phyloP scores from a whole-genome alignment of 2,888 invertebrate species.

The Eupithecia insigniata region DNA sequence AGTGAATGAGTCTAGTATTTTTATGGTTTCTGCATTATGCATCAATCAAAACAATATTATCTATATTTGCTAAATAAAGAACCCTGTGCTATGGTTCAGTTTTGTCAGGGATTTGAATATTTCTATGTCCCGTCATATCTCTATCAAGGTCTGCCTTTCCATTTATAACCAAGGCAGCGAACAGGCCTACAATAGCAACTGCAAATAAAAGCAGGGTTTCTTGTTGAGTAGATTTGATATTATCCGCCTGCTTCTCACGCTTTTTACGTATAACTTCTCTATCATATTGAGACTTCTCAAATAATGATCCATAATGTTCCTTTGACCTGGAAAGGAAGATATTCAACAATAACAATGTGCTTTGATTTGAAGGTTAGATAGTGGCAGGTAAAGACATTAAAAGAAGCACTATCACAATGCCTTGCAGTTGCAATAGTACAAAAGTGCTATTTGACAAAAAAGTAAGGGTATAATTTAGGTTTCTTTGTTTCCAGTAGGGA shows the following conservation, averaged over 20 bases:
- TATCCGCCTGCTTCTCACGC: conserved; percentile 46
- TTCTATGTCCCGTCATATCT: conserved; percentile 40
- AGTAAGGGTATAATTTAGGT: too few species aligned
- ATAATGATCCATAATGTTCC: conserved; percentile 78
- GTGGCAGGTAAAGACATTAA: background rate
- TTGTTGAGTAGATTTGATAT: conserved; percentile 49
- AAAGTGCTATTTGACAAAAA: too few species aligned
- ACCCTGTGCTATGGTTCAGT: background rate
- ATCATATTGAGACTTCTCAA: conserved; percentile 61
- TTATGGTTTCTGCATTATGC: conserved; percentile 16
- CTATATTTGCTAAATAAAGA: background rate
- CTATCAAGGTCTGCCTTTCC: conserved; percentile 66
- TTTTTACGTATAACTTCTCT: conserved; percentile 56
- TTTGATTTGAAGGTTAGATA: background rate
- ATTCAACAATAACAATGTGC: background rate
- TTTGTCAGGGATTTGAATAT: conserved; percentile 10
- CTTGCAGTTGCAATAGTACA: too few species aligned
- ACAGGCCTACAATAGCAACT: conserved; percentile 53
- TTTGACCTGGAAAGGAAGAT: conserved; percentile 68
- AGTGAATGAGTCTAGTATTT: conserved; percentile 32
- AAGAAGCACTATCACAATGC: background rate
- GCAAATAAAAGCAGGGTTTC: conserved; percentile 61
- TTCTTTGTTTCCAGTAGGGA: too few species aligned
- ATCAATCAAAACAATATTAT: background rate
- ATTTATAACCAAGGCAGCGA: conserved; percentile 55